Conservation (phyloP, 2,797 vertebrate species). For the Capromys pilorides region DNA sequence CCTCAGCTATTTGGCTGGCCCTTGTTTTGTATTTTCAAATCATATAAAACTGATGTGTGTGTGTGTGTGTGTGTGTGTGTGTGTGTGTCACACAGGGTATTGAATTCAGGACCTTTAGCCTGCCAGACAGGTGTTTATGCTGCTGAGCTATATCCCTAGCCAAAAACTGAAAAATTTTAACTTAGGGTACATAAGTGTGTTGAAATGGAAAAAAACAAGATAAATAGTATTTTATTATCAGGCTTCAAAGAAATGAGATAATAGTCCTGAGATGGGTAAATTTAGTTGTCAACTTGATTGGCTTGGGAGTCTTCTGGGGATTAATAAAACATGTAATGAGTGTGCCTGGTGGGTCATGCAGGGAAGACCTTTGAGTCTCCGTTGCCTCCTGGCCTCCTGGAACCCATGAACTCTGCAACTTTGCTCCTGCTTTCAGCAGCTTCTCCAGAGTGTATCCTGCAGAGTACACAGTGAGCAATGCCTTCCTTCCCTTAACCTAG, state of each 20-base stretch:
- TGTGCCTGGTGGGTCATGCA: background rate
- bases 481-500: background rate
- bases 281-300: background rate
- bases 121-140: too few species aligned
- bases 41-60: background rate
- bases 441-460: background rate
- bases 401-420: too few species aligned
- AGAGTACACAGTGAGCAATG: background rate
- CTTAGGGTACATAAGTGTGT: background rate
- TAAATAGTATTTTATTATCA: conserved; percentile 3
- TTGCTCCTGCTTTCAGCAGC: background rate
- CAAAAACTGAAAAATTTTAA: background rate
- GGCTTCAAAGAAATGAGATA: conserved; percentile 5
- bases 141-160: too few species aligned
- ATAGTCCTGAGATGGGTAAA: background rate
- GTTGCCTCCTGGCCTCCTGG: background rate
- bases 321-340: background rate
- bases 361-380: background rate
- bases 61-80: too few species aligned
- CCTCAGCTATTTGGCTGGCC: too few species aligned
- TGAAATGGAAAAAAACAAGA: background rate
- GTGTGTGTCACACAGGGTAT: too few species aligned
- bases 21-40: background rate
- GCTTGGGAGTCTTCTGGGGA: background rate
- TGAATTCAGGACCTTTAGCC: too few species aligned